A percentile compares a stretch with the other conserved stretches of the same genome.
Evolutionary conservation across 2,113 vertebrate species (phyloP).

Genomic region (Chascanopsetta lugubris): DNA sequence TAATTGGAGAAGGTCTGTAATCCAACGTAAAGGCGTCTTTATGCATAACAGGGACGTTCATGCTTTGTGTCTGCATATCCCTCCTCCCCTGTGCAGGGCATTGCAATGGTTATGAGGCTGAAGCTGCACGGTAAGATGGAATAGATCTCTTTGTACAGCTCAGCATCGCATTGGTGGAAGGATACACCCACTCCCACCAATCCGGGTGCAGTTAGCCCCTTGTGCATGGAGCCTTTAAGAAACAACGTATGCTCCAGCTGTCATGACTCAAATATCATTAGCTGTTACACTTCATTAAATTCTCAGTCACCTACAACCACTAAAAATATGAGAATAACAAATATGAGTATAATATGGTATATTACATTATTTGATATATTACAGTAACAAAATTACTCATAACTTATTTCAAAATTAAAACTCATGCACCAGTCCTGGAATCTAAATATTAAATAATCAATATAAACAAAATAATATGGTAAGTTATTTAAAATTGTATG

Average conservation of each 20-base stretch:
- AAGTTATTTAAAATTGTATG: not conserved
- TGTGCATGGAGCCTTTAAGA: no score
- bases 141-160: slow-evolving; percentile 85
- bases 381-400: not conserved
- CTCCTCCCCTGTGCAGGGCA: slow-evolving; percentile 59
- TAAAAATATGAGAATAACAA: no score
- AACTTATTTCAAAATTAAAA: not conserved
- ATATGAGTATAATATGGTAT: not conserved
- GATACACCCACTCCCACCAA: slow-evolving; percentile 71
- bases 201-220: slow-evolving; percentile 41
- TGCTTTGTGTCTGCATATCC: slow-evolving; percentile 61
- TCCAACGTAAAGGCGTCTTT: slow-evolving; percentile 43
- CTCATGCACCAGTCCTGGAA: not conserved
- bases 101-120: slow-evolving; percentile 70
- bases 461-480: not conserved
- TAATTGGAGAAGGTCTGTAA: slow-evolving; percentile 18
- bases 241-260: not conserved
- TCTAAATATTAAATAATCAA: not conserved
- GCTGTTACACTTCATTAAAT: not conserved
- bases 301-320: not conserved
- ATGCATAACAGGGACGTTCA: slow-evolving; percentile 42
- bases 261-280: not conserved
- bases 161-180: slow-evolving; percentile 80
- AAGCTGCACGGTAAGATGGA: slow-evolving; percentile 73
- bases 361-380: not conserved